Base-by-base conservation (phyloP, 2,113 vertebrate species). In the Psettodes erumei region DNA sequence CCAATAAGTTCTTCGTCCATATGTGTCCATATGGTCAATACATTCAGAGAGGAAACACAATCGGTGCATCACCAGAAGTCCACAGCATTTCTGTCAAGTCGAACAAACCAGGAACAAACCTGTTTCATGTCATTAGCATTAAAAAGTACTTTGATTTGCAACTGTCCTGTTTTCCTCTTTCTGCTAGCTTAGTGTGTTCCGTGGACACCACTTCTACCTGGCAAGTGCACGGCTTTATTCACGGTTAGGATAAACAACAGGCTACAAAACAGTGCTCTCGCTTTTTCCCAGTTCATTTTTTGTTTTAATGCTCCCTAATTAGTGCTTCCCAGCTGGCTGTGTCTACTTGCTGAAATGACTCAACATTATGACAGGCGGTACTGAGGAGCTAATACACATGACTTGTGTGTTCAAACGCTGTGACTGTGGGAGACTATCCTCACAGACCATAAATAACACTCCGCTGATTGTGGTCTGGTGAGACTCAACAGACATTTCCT, bases 341-440 rank as follows among this genome's bases (percentile, higher is more conserved):
- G 68, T 76, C 43, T 56, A 42, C 72, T 71, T n/a, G 35, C 68
- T 74, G 63, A 69, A 83, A 63, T 86, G 86, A 87, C 89, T 84
- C 65, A 89, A 91, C 86, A 84, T 89, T 91, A 68, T 86, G 87
- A 91, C 87, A 91, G 62, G 79, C 87, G 55, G 81, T 33, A 38
- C 50, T 11, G 11, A 40, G 70, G 62, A 79, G 72, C 54, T 59
- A 60, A 58, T 62, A 51, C 83, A 67, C 68, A 64, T 61, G 61
- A 84, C 79, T 77, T 65, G 4, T 67, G 71, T 72, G 76, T 76
- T 84, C 78, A 79, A 88, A 84, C 84, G 74, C n/a, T 53, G 72
- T 2, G 69, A 63, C 83, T 51, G 76, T 25, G 48, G 61, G 71
- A 69, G 68, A 43, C 54, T 33, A 18, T 38, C 18, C 60, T 68